Evolutionary conservation across 2,113 vertebrate genomes (phyloP), one percentile per base, ranked within the genome.

Genomic region (Paraplagusia blochii): DNA sequence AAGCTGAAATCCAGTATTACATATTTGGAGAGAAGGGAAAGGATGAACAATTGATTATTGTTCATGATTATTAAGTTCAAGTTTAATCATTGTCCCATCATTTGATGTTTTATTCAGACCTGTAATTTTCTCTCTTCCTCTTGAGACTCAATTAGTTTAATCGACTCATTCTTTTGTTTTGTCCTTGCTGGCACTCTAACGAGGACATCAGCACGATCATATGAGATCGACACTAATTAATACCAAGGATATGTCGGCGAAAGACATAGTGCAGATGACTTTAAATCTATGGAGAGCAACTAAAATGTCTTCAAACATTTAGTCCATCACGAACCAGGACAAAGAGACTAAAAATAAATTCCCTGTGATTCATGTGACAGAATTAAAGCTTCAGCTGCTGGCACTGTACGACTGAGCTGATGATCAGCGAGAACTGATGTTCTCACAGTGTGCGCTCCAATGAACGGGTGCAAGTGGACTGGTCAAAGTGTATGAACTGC

Each of bases 61-160:
- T n/a, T n/a, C n/a, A n/a, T n/a, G n/a, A n/a, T n/a, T n/a, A n/a
- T n/a, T n/a, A n/a, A n/a, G n/a, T n/a, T n/a, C n/a, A n/a, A n/a
- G n/a, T n/a, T n/a, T n/a, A n/a, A n/a, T n/a, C n/a, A n/a, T n/a
- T n/a, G n/a, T 29, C 6, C 22, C 29, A 48, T 66, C 18, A 19
- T 63, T 50, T 74, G 69, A 74, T 53, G 46, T 74, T 75, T n/a
- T 16, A 51, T 76, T 17, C 49, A 35, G 72, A 77, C 66, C 51
- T 36, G 61, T 63, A 44, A 55, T 34, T 53, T 74, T 66, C 45
- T 57, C 67, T 51, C 58, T 58, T 29, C 22, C 72, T 35, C 57
- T 50, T 79, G 60, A 66, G 53, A 63, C 68, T 62, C 66, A 74
- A 73, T 58, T 63, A 44, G 36, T 65, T 54, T 81, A 81, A 80